phyloP scores from a whole-genome alignment of 2,797 vertebrate species.

The Allobates femoralis region DNA sequence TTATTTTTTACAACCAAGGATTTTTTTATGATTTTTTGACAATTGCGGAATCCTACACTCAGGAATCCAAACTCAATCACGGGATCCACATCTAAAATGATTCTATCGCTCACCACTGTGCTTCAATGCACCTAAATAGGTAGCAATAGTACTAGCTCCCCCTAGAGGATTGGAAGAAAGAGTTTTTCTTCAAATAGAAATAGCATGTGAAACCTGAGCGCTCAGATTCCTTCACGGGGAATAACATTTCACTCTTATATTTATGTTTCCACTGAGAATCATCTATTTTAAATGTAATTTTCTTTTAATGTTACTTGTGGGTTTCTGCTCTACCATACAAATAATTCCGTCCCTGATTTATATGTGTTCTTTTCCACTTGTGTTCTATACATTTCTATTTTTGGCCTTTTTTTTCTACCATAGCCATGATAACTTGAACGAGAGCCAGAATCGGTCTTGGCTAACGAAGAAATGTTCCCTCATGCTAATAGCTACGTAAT shows the following conservation, averaged over 20 bases:
- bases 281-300: conserved; percentile 8
- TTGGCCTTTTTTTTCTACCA: conserved; percentile 67
- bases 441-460: conserved; percentile 70
- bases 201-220: neutral
- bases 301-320: conserved; percentile 24
- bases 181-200: neutral
- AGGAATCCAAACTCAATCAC: neutral
- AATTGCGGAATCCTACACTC: too few species aligned
- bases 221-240: neutral
- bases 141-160: neutral
- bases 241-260: conserved; percentile 6
- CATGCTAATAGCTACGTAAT: conserved; percentile 69
- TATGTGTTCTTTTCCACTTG: conserved; percentile 66
- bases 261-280: conserved; percentile 7
- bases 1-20: too few species aligned
- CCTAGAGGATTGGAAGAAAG: neutral
- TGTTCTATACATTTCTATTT: conserved; percentile 67
- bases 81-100: neutral
- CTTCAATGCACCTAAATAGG: neutral
- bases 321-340: neutral
- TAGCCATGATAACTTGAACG: conserved; percentile 66
- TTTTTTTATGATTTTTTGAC: too few species aligned
- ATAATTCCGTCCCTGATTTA: conserved; percentile 13
- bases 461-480: conserved; percentile 68
- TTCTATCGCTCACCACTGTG: neutral